Evolutionary conservation across 2,113 vertebrate genomes (phyloP), one percentile per base, ranked within the genome.

Genomic region (Epinephelus lanceolatus): DNA sequence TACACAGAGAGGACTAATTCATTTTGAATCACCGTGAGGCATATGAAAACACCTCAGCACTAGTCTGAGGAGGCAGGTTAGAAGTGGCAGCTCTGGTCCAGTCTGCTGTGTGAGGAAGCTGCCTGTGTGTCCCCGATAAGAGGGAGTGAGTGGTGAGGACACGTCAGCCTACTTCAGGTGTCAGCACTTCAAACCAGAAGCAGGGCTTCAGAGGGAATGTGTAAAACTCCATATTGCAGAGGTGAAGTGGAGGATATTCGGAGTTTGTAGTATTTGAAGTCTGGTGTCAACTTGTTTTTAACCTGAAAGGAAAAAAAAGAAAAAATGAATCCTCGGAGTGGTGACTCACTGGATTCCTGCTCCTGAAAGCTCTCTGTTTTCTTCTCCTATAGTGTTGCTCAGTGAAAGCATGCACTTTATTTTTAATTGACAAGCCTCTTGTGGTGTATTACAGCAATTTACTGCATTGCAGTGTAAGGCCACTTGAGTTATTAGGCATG

Each of bases 101-200:
- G 72, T 77, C 77, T 69, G 75, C 88, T 66, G 81, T 84, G 84
- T 78, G 84, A 85, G 78, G 86, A 83, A 80, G 76, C 85, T 37
- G 86, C 88, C 92, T 92, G 93, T 66, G 77, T 76, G 90, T 86
- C 83, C 68, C 76, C 77, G 92, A 94, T 94, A 92, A 93, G 88
- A 71, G 74, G 76, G 30, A 71, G 74, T 14, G 60, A 90, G 82
- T 9, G 63, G 51, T 37, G 76, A 88, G 89, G 81, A 91, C 83
- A 78, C 61, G 71, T 85, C 91, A 45, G 78, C 83, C 86, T 47
- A 84, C 86, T 91, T 88, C 85, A 91, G 84, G 90, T 86, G 86
- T 93, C 91, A 90, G 87, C 82, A 91, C 85, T 91, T 93, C 90
- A 92, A 89, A 91, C 89, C 78, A 49, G 68, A 30, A 71, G 71